Base-by-base conservation (phyloP, 2,113 vertebrate genomes). In the Dromaius novaehollandiae region DNA sequence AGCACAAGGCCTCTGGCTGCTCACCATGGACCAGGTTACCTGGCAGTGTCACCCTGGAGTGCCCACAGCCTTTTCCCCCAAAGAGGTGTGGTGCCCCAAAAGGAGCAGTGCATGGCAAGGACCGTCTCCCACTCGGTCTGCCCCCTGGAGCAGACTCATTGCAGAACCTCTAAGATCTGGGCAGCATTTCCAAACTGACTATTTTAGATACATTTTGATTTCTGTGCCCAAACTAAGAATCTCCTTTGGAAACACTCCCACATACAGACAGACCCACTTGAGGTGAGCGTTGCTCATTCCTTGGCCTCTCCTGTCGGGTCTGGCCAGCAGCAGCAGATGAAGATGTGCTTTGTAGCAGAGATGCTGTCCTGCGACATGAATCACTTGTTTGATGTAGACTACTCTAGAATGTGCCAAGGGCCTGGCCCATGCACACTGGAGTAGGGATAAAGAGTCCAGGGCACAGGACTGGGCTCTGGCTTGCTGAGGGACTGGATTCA, bases 361-460 rank as follows among this genome's bases (percentile, higher is more conserved):
- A 73, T 63, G 25, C 66, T 80, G 60, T 74, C 32, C 60, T 74
- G 38, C 22, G 53, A 1, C 0, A 1, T 13, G 38, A 9, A 14
- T 20, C 69, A 24, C 60, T 76, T 21, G 1, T 15, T 28, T 16
- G 50, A 25, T 44, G 13, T 25, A 14, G 22, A 12, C 9, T 26
- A 2, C 13, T 34, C 56, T 15, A 19, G 17, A 30, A 60, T 30
- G 56, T 60, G 56, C 56, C 11, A 32, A 34, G 56, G 30, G 26
- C 36, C 71, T 1, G 4, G 1, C 5, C 9, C 18, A 26, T 9
- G 44, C 48, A 46, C 36, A 19, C 0, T 10, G 44, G n/a, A n/a
- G 50, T 58, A 36, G 25, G 58, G 48, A 12, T 46, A 26, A 22
- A 0, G 1, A 42, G 4, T 0, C 1, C 19, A 42, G 40, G 55